Conservation (phyloP, 2,797 vertebrate genomes). For the Pterois miles region DNA sequence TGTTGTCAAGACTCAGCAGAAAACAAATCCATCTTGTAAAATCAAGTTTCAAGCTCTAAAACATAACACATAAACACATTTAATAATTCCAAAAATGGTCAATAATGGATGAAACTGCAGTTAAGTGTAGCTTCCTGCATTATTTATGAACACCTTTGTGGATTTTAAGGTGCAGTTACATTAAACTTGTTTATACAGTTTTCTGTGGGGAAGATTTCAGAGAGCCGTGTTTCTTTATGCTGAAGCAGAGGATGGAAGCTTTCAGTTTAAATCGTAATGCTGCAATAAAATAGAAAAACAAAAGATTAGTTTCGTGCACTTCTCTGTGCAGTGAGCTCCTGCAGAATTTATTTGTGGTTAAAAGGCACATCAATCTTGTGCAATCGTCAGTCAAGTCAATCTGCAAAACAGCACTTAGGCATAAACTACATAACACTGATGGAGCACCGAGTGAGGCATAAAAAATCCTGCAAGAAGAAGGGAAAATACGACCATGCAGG, state of each 20-base stretch:
- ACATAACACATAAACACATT: too few relatives aligned
- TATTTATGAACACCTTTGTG: not conserved
- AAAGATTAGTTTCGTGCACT: not conserved
- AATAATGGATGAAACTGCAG: not conserved
- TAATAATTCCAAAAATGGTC: not conserved
- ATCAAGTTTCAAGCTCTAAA: not conserved
- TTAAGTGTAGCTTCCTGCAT: not conserved
- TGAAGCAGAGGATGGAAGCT: not conserved
- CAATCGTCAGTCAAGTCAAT: conserved; percentile 8
- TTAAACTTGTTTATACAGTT: not conserved
- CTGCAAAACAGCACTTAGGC: conserved; percentile 7
- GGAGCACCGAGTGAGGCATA: conserved; percentile 16
- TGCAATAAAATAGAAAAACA: not conserved
- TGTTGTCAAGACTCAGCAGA: not conserved
- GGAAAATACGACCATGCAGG: conserved; percentile 33
- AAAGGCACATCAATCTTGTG: conserved; percentile 5
- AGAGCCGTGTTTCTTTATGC: not conserved
- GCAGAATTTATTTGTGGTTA: conserved; percentile 5
- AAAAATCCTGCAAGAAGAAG: conserved; percentile 23
- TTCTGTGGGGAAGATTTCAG: not conserved
- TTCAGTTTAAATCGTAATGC: conserved; percentile 11
- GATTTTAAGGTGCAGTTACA: not conserved
- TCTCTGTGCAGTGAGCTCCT: not conserved
- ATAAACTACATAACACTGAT: conserved; percentile 13
- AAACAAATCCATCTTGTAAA: not conserved